Base-by-base conservation (phyloP, 2,113 vertebrate genomes). In the Coturnix japonica region DNA sequence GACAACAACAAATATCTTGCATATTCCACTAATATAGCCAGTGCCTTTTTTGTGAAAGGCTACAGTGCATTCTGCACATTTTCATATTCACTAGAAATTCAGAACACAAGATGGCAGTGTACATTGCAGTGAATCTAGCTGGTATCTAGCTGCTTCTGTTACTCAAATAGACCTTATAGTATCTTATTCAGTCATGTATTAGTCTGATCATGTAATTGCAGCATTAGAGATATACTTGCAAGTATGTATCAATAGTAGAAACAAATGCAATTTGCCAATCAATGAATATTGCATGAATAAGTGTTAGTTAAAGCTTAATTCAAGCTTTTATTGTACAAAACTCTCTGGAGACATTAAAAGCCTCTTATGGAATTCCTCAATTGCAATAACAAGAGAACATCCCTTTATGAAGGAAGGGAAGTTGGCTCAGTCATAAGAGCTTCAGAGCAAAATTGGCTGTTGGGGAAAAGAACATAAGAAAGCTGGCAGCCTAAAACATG, bases 21-120 rank as follows among this genome's bases (percentile, higher is more conserved):
- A 19, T 35, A 37, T 90, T 87, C 21, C 22, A 21, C 18, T 93
- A 22, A 30, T 22, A 46, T 3, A 81, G 22, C 12, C 41, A 81
- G 7, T 21, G 75, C 26, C 17, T 83, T 14, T 86, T 89, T 78
- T 72, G 53, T 70, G 44, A 69, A 79, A 84, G 84, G 14, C 33
- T 70, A 0, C 39, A 5, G 37, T 17, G 17, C 31, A n/a, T 11
- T 25, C 7, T 39, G 6, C 59, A 43, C 47, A 25, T 73, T 77
- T 91, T 79, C 47, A 28, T 82, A 43, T 85, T 71, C 81, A 31
- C 77, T 61, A 85, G 90, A 87, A 66, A 31, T 84, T 92, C 54
- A 89, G 87, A 86, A 95, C 95, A 96, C 95, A 92, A 91, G 96
- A 96, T 96, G 95, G 94, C 91, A 96, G 95, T 87, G 86, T 81